Base-by-base conservation (phyloP, 2,113 vertebrate genomes). In the Galbula dea region DNA sequence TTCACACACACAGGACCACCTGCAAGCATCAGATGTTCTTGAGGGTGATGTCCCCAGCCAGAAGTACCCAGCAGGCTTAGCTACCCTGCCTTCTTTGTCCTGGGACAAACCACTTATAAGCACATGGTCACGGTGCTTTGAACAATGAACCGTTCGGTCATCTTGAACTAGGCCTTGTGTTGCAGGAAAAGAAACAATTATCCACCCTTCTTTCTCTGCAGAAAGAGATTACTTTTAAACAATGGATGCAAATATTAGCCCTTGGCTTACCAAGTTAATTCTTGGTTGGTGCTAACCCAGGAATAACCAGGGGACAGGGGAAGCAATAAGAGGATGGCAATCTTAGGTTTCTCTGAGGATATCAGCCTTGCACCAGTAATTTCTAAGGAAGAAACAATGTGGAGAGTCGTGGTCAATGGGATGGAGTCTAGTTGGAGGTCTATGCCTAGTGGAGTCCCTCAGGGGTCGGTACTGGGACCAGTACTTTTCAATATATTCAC, bases 71-170 rank as follows among this genome's bases (percentile, higher is more conserved):
- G 41, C 34, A 86, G 39, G 43, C 17, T 58, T 19, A 32, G 9
- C n/a, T n/a, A n/a, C n/a, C n/a, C n/a, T n/a, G n/a, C n/a, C n/a
- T n/a, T n/a, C n/a, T n/a, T n/a, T n/a, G n/a, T n/a, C n/a, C n/a
- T n/a, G n/a, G n/a, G n/a, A n/a, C n/a, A n/a, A n/a, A n/a, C n/a
- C n/a, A n/a, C n/a, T n/a, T n/a, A n/a, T 0, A 74, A 8, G 37
- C 13, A 21, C 0, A 0, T 3, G 4, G 18, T 55, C 19, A 43
- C 23, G 21, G 27, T 0, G 26, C 48, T 79, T 49, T 19, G 20
- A 72, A 26, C 0, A 2, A 20, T 8, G 46, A 68, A 15, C 5
- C 3, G 9, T 65, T 46, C 3, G 4, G 21, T 65, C 48, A 49
- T 16, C 15, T 62, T 54, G 34, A 71, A 14, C 51, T 9, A 39